Evolutionary conservation across 2,797 vertebrate species (phyloP).

Genomic region (Poecilia gillii): DNA sequence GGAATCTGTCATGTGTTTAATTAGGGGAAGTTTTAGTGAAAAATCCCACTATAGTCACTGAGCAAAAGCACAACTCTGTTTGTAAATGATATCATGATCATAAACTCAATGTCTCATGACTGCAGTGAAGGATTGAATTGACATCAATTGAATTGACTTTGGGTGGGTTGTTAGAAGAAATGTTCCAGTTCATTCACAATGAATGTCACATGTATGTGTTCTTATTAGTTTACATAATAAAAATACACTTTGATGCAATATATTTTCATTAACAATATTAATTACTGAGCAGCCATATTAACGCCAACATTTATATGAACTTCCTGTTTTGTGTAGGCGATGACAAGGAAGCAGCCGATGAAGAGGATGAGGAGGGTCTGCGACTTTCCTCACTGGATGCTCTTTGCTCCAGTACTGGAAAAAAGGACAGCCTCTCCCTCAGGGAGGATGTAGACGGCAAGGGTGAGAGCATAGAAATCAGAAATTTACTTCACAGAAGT

Average conservation of each 20-base stretch:
- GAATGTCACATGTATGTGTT: not conserved
- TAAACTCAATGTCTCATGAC: not conserved
- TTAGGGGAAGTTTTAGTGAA: not conserved
- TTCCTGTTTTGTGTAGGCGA: constrained; percentile 53
- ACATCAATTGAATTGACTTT: too few species aligned
- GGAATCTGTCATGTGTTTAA: not conserved
- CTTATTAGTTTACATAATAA: not conserved
- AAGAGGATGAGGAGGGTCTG: constrained; percentile 67
- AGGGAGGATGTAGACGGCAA: constrained; percentile 69
- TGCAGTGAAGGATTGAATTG: not conserved
- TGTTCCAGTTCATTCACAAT: not conserved
- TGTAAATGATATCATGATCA: not conserved
- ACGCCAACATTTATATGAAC: constrained; percentile 4
- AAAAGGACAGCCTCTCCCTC: constrained; percentile 64
- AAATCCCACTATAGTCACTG: not conserved
- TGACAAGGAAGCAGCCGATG: constrained; percentile 71
- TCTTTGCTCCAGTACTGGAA: constrained; percentile 76
- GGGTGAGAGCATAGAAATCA: constrained; percentile 63
- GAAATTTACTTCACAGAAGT: not conserved
- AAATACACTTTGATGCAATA: not conserved
- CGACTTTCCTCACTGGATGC: constrained; percentile 79
- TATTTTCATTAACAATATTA: constrained; percentile 7
- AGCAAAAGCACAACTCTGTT: not conserved
- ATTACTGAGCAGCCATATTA: constrained; percentile 13
- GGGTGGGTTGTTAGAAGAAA: not conserved